Base-by-base conservation (phyloP, 2,797 vertebrate species). In the Morus bassanus region DNA sequence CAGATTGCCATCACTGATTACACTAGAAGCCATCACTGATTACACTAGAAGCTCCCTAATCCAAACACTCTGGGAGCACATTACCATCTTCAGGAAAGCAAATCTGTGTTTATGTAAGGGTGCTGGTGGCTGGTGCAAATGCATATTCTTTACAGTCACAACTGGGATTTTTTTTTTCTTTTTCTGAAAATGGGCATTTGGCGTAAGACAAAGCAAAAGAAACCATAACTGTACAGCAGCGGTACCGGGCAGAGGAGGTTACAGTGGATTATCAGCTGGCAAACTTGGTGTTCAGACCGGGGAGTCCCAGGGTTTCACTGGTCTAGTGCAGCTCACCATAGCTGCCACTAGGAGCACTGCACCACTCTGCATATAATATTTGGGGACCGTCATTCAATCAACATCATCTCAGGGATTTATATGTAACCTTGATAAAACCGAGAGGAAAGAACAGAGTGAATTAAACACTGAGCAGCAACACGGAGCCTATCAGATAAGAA, bases 201-300 rank as follows among this genome's bases (percentile, higher is more conserved):
- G 18, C 23, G 43, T 13, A 37, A 31, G 7, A 56, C 19, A 81
- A 75, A 76, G 31, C 37, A 73, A 76, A 79, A 22, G 13, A 48
- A 85, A 33, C 25, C 46, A 0, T 31, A 78, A 45, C n/a, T 27
- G 39, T 50, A 13, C 3, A 53, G 57, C 69, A 81, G 56, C 1
- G 1, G 39, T 13, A 61, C 28, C 4, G 0, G 37, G 19, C 45
- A 48, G 43, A n/a, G 43, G 50, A 85, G 35, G 59, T 39, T 15
- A 61, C 21, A 46, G 51, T 11, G 17, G 35, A 30, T 37, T 37
- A 35, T 28, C 67, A 8, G 11, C 0, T 21, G 37, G 46, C 23
- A 67, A 39, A 68, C 23, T 3, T 3, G 11, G 27, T 0, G 0
- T 13, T 64, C 31, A 72, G 74, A 13, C 7, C 7, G 3, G 31